Conservation (phyloP, 2,113 vertebrate genomes). For the Zapornia atra region DNA sequence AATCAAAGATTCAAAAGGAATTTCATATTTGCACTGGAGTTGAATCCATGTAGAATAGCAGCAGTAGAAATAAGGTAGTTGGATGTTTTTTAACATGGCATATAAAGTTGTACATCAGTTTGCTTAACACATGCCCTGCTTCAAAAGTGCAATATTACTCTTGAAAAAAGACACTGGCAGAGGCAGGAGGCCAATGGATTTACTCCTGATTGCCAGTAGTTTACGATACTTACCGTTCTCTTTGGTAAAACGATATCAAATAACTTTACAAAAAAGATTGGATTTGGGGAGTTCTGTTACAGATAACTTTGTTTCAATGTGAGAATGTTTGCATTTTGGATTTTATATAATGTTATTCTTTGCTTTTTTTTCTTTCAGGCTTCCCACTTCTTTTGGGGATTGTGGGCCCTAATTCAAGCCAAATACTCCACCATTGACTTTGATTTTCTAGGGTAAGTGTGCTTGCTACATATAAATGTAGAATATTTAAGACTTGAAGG, state of each 20-base stretch:
- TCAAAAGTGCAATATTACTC: background rate
- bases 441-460: slow-evolving; percentile 93
- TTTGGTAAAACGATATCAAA: background rate
- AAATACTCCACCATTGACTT: slow-evolving; percentile 97
- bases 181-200: background rate
- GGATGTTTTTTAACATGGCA: background rate
- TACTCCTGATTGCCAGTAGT: background rate
- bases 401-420: slow-evolving; percentile 98
- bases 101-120: background rate
- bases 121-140: background rate
- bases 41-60: background rate
- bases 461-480: background rate
- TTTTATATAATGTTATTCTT: background rate
- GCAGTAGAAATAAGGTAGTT: background rate
- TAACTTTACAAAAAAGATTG: background rate
- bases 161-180: background rate
- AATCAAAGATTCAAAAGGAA: background rate
- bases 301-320: background rate
- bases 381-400: slow-evolving; percentile 97
- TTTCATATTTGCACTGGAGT: background rate
- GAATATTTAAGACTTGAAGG: background rate
- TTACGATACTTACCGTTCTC: background rate
- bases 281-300: background rate
- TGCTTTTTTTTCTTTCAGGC: slow-evolving; percentile 78
- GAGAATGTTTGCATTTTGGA: background rate